phyloP scores from a whole-genome alignment of 2,888 invertebrate genomes.

The Emmelina monodactyla region DNA sequence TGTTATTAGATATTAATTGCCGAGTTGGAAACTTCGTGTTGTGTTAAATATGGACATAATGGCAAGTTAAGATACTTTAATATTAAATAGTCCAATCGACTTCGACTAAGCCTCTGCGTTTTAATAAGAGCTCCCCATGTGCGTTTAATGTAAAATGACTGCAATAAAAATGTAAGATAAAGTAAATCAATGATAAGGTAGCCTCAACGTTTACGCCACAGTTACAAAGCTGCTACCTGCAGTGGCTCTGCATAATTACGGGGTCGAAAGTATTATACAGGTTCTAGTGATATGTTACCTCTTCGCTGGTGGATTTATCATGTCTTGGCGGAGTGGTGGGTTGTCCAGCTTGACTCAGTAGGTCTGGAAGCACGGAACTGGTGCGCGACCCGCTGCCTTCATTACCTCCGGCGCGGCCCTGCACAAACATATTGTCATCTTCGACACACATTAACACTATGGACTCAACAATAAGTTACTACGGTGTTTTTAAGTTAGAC shows the following conservation, averaged over 20 bases:
- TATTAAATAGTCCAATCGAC: neutral
- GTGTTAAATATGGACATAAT: constrained; percentile 20
- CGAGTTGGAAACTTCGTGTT: constrained; percentile 14
- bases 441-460: too few relatives aligned
- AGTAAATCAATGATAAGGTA: too few relatives aligned
- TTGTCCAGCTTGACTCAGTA: constrained; percentile 87
- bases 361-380: constrained; percentile 93
- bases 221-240: neutral
- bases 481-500: too few relatives aligned
- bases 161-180: neutral
- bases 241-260: too few relatives aligned
- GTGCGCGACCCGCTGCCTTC: constrained; percentile 79
- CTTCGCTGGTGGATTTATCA: constrained; percentile 94
- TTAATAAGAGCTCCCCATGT: neutral
- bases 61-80: constrained; percentile 18
- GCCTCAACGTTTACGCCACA: neutral
- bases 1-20: constrained; percentile 3
- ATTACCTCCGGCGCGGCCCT: constrained; percentile 53
- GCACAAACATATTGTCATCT: too few relatives aligned
- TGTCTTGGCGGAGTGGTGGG: constrained; percentile 87
- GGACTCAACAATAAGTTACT: too few relatives aligned
- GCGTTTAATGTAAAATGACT: too few relatives aligned
- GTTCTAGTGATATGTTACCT: constrained; percentile 69
- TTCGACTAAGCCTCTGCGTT: neutral
- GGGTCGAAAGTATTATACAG: too few relatives aligned